A percentile compares a stretch with the other conserved stretches of the same genome.
phyloP scores from a whole-genome alignment of 2,888 invertebrate genomes.

The Mesoligia furuncula region DNA sequence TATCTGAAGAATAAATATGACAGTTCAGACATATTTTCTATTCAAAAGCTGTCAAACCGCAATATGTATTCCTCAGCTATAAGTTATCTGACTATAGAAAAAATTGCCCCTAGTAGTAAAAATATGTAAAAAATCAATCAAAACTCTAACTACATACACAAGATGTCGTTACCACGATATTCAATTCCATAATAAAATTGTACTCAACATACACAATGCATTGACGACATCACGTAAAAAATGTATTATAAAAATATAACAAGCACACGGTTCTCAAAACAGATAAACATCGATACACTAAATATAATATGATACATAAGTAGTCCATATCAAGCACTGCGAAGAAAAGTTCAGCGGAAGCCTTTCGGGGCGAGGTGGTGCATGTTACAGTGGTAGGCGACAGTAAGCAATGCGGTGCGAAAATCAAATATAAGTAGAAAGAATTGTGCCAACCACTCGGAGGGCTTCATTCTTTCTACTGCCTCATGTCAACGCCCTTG shows the following conservation, averaged over 20 bases:
- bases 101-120: slow-evolving; percentile 8
- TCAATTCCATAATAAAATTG: slow-evolving; percentile 65
- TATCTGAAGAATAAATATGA: not conserved
- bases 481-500: slow-evolving; percentile 85
- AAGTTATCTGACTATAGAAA: not conserved
- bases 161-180: slow-evolving; percentile 49
- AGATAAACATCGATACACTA: slow-evolving; percentile 53
- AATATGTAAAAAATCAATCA: slow-evolving; percentile 57
- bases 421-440: slow-evolving; percentile 87
- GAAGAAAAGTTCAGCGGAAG: slow-evolving; percentile 74
- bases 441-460: slow-evolving; percentile 79
- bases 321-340: slow-evolving; percentile 69
- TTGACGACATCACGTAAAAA: slow-evolving; percentile 53
- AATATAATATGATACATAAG: slow-evolving; percentile 52
- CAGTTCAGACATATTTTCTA: not conserved
- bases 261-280: slow-evolving; percentile 60
- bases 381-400: slow-evolving; percentile 85
- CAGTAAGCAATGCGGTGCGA: slow-evolving; percentile 81
- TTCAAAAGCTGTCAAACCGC: not conserved
- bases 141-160: slow-evolving; percentile 49
- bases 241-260: slow-evolving; percentile 67
- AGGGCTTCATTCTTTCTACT: slow-evolving; percentile 82
- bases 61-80: not conserved
- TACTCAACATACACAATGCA: slow-evolving; percentile 53
- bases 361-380: slow-evolving; percentile 83